Evolutionary conservation across 2,797 vertebrate genomes (phyloP), one percentile per base, ranked within the genome.

Genomic region (Enteromius trimaculatus): DNA sequence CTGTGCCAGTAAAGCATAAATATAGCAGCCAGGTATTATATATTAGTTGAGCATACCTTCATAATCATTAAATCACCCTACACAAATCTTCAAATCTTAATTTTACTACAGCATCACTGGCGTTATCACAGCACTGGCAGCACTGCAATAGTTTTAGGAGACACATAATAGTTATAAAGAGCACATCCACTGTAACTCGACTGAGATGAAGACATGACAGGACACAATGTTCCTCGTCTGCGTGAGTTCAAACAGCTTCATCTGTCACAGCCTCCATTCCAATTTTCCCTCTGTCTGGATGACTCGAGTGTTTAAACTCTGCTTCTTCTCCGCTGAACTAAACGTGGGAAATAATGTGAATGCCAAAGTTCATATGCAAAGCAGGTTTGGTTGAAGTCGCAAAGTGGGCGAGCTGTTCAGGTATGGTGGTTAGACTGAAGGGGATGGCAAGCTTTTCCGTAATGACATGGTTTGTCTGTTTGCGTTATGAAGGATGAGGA

Each of bases 401-500:
- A 16, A 4, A 19, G 62, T 53, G 78, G 55, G 53, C 8, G 17
- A 39, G 68, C 7, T 23, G 39, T 37, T 68, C 3, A 51, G 34
- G 80, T 23, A 55, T 1, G n/a, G 39, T 1, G 26, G 60, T 71
- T 47, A 23, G 47, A 47, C 62, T 69, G 31, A 19, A 77, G 31
- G 6, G 21, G 49, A 81, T 58, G 10, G 31, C 19, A 69, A 64
- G 68, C 37, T 80, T 87, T 78, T 84, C 79, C 16, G 1, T 84
- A 85, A 88, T 87, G 76, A 87, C 77, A 80, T 3, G 21, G 60
- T 84, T 77, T 62, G 65, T 11, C 53, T 71, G 84, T 83, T 81
- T 66, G 39, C 26, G 42, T 75, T 65, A 77, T 74, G n/a, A 85
- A 77, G 62, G 84, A 88, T 86, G 64, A 83, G 85, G 87, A 87